Evolutionary conservation across 2,888 invertebrate genomes (phyloP).

Genomic region (Plagiodera versicolora): DNA sequence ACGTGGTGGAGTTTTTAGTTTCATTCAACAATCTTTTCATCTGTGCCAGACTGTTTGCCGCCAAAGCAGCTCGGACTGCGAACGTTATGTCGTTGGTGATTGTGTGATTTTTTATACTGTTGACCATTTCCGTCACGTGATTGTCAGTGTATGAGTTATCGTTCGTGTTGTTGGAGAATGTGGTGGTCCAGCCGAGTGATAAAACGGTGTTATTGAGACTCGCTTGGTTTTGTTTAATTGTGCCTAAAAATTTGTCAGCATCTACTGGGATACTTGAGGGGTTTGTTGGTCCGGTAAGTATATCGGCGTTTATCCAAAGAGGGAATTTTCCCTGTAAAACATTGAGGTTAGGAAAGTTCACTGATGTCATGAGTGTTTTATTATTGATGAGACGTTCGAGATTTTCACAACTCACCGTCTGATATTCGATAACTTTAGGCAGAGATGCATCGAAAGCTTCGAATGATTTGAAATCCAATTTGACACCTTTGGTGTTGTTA

Average conservation of each 20-base stretch:
- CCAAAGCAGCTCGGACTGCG: slow-evolving; percentile 72
- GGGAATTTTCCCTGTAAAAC: slow-evolving; percentile 67
- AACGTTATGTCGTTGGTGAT: slow-evolving; percentile 76
- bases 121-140: slow-evolving; percentile 71
- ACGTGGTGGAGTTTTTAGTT: slow-evolving; percentile 33
- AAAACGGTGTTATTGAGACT: slow-evolving; percentile 69
- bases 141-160: slow-evolving; percentile 61
- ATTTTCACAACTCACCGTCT: too few relatives aligned
- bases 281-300: slow-evolving; percentile 74
- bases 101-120: slow-evolving; percentile 59
- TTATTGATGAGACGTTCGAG: too few relatives aligned
- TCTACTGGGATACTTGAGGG: slow-evolving; percentile 64
- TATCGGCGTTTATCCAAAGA: slow-evolving; percentile 88
- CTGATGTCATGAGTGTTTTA: too few relatives aligned
- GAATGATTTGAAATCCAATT: slow-evolving; percentile 84
- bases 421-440: slow-evolving; percentile 51
- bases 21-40: slow-evolving; percentile 51
- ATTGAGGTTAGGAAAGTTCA: background rate
- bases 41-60: slow-evolving; percentile 65
- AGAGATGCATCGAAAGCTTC: slow-evolving; percentile 69
- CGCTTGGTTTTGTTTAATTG: slow-evolving; percentile 54
- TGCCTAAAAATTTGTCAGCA: slow-evolving; percentile 64
- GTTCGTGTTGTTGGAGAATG: slow-evolving; percentile 45
- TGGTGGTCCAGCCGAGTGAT: slow-evolving; percentile 77
- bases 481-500: slow-evolving; percentile 68